Evolutionary conservation across 2,113 vertebrate genomes (phyloP).

Genomic region (Dermatemys mawii): DNA sequence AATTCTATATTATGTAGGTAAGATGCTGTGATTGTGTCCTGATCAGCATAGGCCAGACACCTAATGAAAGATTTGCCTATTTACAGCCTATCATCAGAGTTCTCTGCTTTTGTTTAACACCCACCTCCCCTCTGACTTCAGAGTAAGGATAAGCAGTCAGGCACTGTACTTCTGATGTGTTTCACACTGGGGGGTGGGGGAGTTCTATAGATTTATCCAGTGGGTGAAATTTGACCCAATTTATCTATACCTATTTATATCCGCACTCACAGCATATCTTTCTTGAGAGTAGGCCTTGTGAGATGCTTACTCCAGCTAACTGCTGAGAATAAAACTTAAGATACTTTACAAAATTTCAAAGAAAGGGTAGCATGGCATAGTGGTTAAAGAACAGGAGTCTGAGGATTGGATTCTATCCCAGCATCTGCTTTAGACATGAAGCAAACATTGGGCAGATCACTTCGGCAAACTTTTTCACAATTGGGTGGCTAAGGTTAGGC

Average conservation of each 20-base stretch:
- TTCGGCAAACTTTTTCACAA: rapidly evolving
- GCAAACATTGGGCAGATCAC: rapidly evolving
- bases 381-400: rapidly evolving
- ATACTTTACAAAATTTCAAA: neutral
- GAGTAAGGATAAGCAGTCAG: neutral
- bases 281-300: neutral
- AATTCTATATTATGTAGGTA: neutral
- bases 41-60: neutral
- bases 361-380: rapidly evolving
- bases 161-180: neutral
- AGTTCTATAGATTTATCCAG: neutral
- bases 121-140: neutral
- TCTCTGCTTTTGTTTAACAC: neutral
- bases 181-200: rapidly evolving
- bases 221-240: neutral
- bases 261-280: rapidly evolving
- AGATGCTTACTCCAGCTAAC: neutral
- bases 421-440: neutral
- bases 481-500: neutral
- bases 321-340: neutral
- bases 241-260: neutral
- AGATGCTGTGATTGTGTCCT: neutral
- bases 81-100: neutral
- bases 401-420: rapidly evolving
- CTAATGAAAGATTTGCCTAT: neutral